These are phyloP conservation scores for Tetramorium bicarinatum DNA, from an alignment of 2,888 invertebrate genomes.

Conservation along the genomic window DNA sequence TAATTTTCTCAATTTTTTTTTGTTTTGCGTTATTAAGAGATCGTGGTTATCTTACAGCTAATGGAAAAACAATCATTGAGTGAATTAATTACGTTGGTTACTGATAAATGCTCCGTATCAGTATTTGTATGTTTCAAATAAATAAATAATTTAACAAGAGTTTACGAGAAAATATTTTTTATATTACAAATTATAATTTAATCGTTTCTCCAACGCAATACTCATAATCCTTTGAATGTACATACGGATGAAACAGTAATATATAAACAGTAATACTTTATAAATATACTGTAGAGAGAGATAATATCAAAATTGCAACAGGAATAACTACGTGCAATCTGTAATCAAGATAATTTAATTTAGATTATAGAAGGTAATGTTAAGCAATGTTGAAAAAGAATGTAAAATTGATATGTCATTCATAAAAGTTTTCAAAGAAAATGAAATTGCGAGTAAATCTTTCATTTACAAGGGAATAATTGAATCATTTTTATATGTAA, in stretches of 20 bases:
- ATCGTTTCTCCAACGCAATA: slow-evolving; percentile 1
- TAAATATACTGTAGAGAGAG: not conserved
- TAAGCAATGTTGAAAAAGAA: not conserved
- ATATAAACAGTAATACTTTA: not conserved
- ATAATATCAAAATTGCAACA: slow-evolving; percentile 8
- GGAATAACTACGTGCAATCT: slow-evolving; percentile 1
- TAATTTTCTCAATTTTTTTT: not conserved
- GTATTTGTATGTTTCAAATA: not conserved
- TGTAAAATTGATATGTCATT: not conserved
- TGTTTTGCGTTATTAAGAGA: not conserved
- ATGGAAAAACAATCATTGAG: not conserved
- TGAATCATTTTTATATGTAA: not conserved
- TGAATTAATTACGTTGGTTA: too few species aligned
- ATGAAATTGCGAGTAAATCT: not conserved
- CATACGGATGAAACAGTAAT: not conserved
- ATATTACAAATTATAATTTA: slow-evolving; percentile 9
- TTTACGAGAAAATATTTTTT: not conserved
- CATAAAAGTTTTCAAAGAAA: not conserved
- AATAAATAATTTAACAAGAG: not conserved
- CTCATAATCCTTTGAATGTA: not conserved
- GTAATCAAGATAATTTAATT: slow-evolving; percentile 13
- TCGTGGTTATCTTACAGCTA: not conserved
- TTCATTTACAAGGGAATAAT: not conserved
- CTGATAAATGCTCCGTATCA: too few species aligned
- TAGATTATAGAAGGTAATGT: not conserved